A percentile compares a stretch with the other conserved stretches of the same genome.
These are phyloP conservation scores for Ephestia elutella DNA, from an alignment of 1,140 invertebrate genomes.

Conservation along the genomic window DNA sequence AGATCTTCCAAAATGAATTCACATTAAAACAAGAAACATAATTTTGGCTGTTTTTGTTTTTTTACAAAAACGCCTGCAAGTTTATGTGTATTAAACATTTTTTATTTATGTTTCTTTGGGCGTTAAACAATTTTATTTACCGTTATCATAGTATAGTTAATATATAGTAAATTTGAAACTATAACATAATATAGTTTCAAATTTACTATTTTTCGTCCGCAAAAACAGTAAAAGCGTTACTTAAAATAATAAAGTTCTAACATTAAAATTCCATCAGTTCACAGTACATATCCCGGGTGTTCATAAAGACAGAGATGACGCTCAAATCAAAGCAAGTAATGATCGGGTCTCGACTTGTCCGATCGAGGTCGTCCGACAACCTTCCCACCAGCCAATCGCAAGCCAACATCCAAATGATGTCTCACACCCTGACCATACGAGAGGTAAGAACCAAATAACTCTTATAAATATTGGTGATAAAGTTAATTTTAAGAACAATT, in stretches of 20 bases:
- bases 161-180: too few species aligned
- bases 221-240: background rate
- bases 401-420: constrained; percentile 95
- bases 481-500: background rate
- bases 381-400: constrained; percentile 92
- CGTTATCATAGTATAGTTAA: too few species aligned
- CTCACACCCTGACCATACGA: constrained; percentile 91
- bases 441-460: constrained; percentile 80
- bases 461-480: background rate
- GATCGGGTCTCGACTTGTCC: constrained; percentile 80
- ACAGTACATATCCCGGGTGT: constrained; percentile 92
- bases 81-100: too few species aligned
- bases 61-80: too few species aligned
- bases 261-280: constrained; percentile 77
- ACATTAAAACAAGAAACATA: too few species aligned
- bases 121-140: too few species aligned
- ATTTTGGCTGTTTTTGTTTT: too few species aligned
- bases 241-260: background rate
- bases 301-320: constrained; percentile 93
- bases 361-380: constrained; percentile 90
- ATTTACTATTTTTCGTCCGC: background rate
- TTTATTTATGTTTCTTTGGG: too few species aligned
- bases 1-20: too few species aligned
- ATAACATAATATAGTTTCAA: too few species aligned
- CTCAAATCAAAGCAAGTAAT: constrained; percentile 86